phyloP scores from a whole-genome alignment of 2,113 vertebrate genomes.

The Labrus mixtus region DNA sequence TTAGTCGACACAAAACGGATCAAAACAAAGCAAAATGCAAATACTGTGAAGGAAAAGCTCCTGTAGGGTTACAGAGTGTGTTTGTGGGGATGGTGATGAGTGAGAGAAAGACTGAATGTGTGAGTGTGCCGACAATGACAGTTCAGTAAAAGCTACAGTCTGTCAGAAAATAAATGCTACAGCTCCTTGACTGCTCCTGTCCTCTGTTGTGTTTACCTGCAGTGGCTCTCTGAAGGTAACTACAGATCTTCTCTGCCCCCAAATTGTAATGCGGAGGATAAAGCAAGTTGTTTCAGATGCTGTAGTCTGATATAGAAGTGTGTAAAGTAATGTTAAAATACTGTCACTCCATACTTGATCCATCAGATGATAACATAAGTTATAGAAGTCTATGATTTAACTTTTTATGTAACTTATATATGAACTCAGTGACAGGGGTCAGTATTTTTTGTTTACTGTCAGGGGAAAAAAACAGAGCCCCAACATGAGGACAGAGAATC shows the following conservation, averaged over 20 bases:
- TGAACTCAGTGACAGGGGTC: too few species aligned
- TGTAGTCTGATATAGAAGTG: neutral
- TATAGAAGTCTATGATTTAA: neutral
- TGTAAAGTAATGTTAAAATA: neutral
- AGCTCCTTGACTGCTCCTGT: too few species aligned
- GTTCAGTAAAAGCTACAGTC: too few species aligned
- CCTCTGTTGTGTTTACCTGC: too few species aligned
- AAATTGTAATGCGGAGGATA: neutral
- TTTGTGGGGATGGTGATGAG: too few species aligned
- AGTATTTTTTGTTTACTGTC: too few species aligned
- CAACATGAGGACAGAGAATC: too few species aligned
- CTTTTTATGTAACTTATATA: too few species aligned
- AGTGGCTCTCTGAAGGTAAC: neutral
- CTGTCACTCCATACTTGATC: neutral
- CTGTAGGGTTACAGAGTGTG: neutral
- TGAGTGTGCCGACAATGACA: too few species aligned
- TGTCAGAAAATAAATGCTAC: too few species aligned
- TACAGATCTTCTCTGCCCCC: neutral
- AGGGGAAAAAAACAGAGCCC: too few species aligned
- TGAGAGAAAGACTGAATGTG: too few species aligned
- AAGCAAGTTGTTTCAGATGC: neutral
- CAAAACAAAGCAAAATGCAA: neutral
- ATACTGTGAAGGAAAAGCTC: neutral
- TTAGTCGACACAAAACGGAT: neutral
- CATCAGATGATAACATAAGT: neutral